These are phyloP conservation scores for Heteromormyrus szaboi DNA, from an alignment of 2,797 vertebrate species.

Conservation along the genomic window DNA sequence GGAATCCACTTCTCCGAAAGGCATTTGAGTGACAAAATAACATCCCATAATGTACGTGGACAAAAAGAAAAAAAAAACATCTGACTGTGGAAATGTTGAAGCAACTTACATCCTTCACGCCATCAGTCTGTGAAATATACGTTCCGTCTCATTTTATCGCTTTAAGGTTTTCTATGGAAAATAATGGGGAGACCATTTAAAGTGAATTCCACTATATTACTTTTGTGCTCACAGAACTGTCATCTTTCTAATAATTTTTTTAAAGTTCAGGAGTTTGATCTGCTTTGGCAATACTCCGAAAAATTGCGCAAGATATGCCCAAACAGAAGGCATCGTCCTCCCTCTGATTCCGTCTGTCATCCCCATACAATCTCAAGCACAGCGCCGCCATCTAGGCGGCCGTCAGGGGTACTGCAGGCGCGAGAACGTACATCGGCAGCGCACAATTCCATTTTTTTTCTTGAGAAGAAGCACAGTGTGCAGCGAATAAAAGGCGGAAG, in stretches of 20 bases:
- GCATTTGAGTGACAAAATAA: neutral
- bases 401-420: slow-evolving; percentile 39
- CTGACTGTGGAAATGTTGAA: neutral
- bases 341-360: neutral
- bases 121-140: neutral
- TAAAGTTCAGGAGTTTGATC: slow-evolving; percentile 43
- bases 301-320: slow-evolving; percentile 18
- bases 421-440: slow-evolving; percentile 15
- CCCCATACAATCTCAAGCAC: slow-evolving; percentile 47
- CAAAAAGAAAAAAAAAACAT: neutral
- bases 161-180: slow-evolving; percentile 8
- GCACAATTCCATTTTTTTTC: slow-evolving; percentile 33
- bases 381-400: slow-evolving; percentile 62
- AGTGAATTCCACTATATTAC: neutral
- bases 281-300: slow-evolving; percentile 36
- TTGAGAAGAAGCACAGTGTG: slow-evolving; percentile 25
- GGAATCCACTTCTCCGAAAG: slow-evolving; percentile 20
- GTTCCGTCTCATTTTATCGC: neutral
- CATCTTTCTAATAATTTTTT: slow-evolving; percentile 31
- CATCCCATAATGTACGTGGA: neutral
- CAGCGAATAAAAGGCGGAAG: slow-evolving; percentile 34
- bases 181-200: neutral
- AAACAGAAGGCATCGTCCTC: neutral
- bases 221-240: slow-evolving; percentile 5
- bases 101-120: neutral